Conservation (phyloP, 2,113 vertebrate species). For the Thalassoma bifasciatum region DNA sequence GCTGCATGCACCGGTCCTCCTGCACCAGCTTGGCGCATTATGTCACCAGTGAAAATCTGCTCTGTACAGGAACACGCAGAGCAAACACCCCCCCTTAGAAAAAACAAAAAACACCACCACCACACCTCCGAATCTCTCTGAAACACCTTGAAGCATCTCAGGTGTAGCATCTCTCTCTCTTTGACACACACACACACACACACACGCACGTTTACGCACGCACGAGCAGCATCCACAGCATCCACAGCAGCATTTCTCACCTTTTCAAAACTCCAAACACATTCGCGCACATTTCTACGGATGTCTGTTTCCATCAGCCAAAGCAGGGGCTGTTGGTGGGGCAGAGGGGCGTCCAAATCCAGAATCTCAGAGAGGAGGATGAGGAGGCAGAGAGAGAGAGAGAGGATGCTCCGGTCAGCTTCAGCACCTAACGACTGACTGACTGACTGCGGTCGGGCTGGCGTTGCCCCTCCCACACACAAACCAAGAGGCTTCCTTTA, state of each 20-base stretch:
- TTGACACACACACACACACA: neutral
- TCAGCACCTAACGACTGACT: constrained; percentile 28
- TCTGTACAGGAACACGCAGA: neutral
- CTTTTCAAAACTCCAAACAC: constrained; percentile 85
- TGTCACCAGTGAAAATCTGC: constrained; percentile 46
- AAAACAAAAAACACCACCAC: neutral
- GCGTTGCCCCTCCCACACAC: constrained; percentile 72
- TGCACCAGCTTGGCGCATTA: constrained; percentile 65
- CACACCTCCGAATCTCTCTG: constrained; percentile 21
- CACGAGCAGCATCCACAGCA: neutral
- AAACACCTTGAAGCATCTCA: constrained; percentile 26
- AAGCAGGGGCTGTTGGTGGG: constrained; percentile 18
- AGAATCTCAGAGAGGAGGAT: neutral
- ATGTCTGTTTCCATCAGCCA: constrained; percentile 79
- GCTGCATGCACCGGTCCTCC: constrained; percentile 25
- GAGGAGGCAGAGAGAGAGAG: no score
- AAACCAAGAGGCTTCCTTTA: constrained; percentile 2
- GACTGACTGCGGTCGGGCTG: constrained; percentile 57
- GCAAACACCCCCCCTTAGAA: no score
- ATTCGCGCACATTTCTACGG: constrained; percentile 82
- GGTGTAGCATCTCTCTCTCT: neutral
- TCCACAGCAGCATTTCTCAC: constrained; percentile 70
- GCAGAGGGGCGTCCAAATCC: constrained; percentile 23
- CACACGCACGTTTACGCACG: no score
- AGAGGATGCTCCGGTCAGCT: constrained; percentile 47